phyloP scores from a whole-genome alignment of 1,140 invertebrate species.

The Panagrolaimus sp. region DNA sequence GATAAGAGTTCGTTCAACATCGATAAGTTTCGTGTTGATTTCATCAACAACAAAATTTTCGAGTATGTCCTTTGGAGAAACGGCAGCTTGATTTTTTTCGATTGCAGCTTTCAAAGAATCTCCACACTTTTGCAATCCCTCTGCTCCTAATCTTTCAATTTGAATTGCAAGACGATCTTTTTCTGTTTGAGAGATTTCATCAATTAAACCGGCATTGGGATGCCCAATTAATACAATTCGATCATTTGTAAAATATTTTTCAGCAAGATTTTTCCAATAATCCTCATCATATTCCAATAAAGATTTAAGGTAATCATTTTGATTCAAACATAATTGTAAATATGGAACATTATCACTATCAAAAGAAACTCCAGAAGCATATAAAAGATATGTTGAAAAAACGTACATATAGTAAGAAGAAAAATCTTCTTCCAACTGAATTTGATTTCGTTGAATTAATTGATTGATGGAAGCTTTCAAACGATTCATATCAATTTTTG shows the following conservation, averaged over 20 bases:
- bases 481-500: constrained; percentile 72
- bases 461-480: constrained; percentile 71
- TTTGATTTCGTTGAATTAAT: constrained; percentile 62
- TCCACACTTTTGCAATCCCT: constrained; percentile 68
- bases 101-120: constrained; percentile 69
- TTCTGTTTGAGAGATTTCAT: constrained; percentile 60
- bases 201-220: constrained; percentile 61
- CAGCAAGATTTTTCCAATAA: constrained; percentile 72
- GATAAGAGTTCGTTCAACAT: background rate
- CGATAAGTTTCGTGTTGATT: background rate
- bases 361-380: constrained; percentile 63
- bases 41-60: background rate
- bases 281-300: constrained; percentile 66
- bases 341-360: constrained; percentile 69
- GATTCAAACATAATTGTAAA: constrained; percentile 71
- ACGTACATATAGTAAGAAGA: constrained; percentile 72
- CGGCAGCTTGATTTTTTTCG: constrained; percentile 68
- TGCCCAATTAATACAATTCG: constrained; percentile 62
- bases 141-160: constrained; percentile 66
- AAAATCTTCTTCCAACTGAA: constrained; percentile 70
- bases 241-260: constrained; percentile 68
- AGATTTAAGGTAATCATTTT: constrained; percentile 67
- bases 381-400: constrained; percentile 75
- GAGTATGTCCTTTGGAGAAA: background rate
- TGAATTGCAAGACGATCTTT: constrained; percentile 67